A percentile compares a stretch with the other conserved stretches of the same genome.
Conservation (phyloP, 2,797 vertebrate species). For the Rhodeus uyekii region DNA sequence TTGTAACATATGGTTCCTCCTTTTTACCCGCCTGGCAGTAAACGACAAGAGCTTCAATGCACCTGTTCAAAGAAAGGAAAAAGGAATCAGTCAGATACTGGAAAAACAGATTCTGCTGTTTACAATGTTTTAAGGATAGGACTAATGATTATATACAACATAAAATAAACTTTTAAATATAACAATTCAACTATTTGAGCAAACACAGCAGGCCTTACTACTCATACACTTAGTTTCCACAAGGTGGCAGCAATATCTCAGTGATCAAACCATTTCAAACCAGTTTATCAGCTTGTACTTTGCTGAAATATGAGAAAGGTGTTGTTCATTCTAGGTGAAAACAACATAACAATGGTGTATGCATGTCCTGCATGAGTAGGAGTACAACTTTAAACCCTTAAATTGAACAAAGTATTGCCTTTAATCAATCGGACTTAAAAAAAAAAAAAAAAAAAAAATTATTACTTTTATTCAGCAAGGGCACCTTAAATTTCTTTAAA, state of each 20-base stretch:
- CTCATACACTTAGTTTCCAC: slow-evolving; percentile 53
- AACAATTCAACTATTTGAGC: not conserved
- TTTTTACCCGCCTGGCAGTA: slow-evolving; percentile 82
- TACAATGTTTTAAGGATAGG: not conserved
- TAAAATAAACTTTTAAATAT: not conserved
- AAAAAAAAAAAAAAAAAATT: not conserved
- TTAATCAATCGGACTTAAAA: not conserved
- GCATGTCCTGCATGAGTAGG: not conserved
- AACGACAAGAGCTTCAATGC: slow-evolving; percentile 81
- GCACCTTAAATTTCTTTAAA: not conserved
- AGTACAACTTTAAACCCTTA: not conserved
- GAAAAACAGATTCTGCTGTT: not conserved
- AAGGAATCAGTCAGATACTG: not conserved
- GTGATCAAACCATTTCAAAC: slow-evolving; percentile 24
- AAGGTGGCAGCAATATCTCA: slow-evolving; percentile 64
- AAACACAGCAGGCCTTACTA: not conserved
- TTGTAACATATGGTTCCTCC: slow-evolving; percentile 94
- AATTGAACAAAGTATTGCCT: not conserved
- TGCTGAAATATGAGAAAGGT: slow-evolving; percentile 55
- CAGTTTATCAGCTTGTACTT: not conserved
- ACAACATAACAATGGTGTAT: not conserved
- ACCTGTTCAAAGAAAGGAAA: slow-evolving; percentile 68
- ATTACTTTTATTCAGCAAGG: not conserved
- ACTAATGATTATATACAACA: no score
- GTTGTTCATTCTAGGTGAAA: slow-evolving; percentile 39